Conservation (phyloP, 2,888 invertebrate species). For the Phlogophora meticulosa region DNA sequence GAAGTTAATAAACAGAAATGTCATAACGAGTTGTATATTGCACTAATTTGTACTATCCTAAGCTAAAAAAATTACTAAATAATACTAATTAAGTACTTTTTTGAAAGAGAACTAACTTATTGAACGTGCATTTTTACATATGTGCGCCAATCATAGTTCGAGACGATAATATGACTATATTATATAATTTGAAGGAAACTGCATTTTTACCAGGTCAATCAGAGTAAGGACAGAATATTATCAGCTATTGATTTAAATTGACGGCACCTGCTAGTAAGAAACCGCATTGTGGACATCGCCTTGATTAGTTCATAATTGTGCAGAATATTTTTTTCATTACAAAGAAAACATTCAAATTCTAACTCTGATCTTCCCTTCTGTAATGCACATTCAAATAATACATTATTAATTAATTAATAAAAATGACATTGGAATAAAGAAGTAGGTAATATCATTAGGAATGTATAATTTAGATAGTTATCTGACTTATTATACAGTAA, state of each 20-base stretch:
- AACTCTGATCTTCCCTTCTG: not conserved
- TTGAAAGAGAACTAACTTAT: slow-evolving; percentile 40
- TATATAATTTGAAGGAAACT: not conserved
- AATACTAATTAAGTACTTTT: slow-evolving; percentile 69
- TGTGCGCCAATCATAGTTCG: not conserved
- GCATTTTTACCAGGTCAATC: not conserved
- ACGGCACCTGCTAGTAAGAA: not conserved
- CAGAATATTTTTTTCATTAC: not conserved
- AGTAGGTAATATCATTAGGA: slow-evolving; percentile 60
- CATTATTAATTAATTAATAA: slow-evolving; percentile 42
- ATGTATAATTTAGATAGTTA: slow-evolving; percentile 55
- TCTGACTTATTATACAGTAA: slow-evolving; percentile 34
- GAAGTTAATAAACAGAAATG: slow-evolving; percentile 40
- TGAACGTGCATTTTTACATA: slow-evolving; percentile 20
- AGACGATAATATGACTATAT: not conserved
- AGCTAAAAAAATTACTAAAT: slow-evolving; percentile 58
- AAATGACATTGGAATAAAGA: slow-evolving; percentile 24
- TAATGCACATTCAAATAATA: slow-evolving; percentile 27
- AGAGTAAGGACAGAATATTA: not conserved
- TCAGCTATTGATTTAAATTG: not conserved
- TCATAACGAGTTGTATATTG: slow-evolving; percentile 63
- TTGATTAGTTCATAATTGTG: not conserved
- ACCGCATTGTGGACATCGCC: not conserved
- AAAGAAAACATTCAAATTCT: not conserved
- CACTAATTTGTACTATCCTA: slow-evolving; percentile 76